Conservation (phyloP, 2,113 vertebrate species). For the Cranoglanis bouderius region DNA sequence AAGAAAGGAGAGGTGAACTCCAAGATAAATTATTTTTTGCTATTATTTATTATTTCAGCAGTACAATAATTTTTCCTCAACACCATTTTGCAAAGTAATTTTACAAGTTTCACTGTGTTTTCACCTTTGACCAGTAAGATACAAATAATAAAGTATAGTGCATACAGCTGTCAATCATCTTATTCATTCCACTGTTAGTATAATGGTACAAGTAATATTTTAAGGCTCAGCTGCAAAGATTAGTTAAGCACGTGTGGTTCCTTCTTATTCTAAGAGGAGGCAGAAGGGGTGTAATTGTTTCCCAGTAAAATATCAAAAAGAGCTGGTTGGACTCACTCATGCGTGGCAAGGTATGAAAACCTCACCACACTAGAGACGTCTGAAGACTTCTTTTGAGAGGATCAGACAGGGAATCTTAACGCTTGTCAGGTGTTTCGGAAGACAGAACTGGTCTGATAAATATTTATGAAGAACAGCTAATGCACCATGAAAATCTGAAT, state of each 20-base stretch:
- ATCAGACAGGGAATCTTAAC: conserved; percentile 58
- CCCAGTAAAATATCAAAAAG: conserved; percentile 30
- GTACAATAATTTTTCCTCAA: background rate
- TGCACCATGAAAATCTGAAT: conserved; percentile 44
- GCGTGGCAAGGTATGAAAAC: conserved; percentile 23
- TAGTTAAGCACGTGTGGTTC: conserved; percentile 18
- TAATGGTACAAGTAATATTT: background rate
- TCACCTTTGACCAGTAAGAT: background rate
- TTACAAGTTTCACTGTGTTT: background rate
- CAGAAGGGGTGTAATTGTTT: conserved; percentile 14
- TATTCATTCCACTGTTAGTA: background rate
- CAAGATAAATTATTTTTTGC: background rate
- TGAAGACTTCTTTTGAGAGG: conserved; percentile 36
- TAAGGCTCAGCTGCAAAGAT: background rate
- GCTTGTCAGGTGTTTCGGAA: conserved; percentile 53
- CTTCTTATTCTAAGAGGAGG: background rate
- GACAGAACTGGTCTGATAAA: conserved; percentile 48
- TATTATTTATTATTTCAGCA: too few relatives aligned
- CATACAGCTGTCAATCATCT: background rate
- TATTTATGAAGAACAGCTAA: conserved; percentile 57
- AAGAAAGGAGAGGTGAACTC: background rate
- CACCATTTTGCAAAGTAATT: background rate
- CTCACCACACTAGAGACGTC: conserved; percentile 32
- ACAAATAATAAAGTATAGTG: background rate
- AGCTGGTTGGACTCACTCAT: conserved; percentile 24